Evolutionary conservation across 2,113 vertebrate species (phyloP).

Genomic region (Panurus biarmicus): DNA sequence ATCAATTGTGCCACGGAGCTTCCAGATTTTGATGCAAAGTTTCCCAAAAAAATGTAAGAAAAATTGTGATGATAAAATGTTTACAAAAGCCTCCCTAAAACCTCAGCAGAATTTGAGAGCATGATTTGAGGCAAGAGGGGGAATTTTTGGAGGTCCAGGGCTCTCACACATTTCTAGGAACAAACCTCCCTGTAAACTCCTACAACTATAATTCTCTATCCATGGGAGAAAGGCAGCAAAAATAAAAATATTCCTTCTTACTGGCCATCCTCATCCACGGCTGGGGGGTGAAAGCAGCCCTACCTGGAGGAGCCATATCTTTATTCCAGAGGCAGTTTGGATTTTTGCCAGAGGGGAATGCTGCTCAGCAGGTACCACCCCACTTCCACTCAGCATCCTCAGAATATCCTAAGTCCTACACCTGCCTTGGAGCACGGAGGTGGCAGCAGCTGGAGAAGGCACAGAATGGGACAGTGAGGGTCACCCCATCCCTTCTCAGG

Average conservation of each 20-base stretch:
- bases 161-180: neutral
- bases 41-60: neutral
- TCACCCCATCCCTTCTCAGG: accelerated
- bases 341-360: neutral
- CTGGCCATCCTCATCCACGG: neutral
- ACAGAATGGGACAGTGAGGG: neutral
- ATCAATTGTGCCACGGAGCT: accelerated
- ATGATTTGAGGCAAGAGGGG: neutral
- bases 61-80: neutral
- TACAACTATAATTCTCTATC: neutral
- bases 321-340: neutral
- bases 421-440: accelerated
- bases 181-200: neutral
- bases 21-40: neutral
- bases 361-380: neutral
- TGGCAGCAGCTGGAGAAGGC: neutral
- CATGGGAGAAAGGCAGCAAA: neutral
- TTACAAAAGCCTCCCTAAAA: neutral
- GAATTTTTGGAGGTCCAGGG: neutral
- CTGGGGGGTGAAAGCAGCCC: neutral
- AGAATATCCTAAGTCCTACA: neutral
- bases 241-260: neutral
- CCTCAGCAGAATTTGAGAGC: neutral
- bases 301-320: neutral
- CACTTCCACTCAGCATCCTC: no score